These are phyloP conservation scores for Caranx melampygus DNA, from an alignment of 2,113 vertebrate species.

Conservation along the genomic window DNA sequence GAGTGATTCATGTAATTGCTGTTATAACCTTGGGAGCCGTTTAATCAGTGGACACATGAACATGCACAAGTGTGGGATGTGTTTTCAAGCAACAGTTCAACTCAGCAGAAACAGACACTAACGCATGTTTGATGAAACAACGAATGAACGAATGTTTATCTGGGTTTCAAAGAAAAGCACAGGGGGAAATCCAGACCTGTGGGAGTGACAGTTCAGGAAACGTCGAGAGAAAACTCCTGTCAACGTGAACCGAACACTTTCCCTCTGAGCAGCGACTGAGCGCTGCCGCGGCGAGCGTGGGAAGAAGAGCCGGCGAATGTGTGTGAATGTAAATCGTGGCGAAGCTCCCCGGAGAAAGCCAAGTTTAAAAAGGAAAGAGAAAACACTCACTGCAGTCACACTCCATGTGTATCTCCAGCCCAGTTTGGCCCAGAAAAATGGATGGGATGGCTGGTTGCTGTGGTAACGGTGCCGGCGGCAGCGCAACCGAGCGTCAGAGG, in stretches of 20 bases:
- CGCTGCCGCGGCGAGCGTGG: too few species aligned
- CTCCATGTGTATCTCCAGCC: background rate
- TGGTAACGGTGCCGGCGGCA: background rate
- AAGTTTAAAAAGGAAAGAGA: background rate
- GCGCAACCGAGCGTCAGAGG: background rate
- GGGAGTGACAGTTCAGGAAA: background rate
- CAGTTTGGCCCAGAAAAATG: slow-evolving; percentile 13
- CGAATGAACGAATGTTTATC: too few species aligned
- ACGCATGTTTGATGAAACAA: background rate
- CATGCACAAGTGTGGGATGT: background rate
- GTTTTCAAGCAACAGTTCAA: background rate
- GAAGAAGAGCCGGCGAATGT: too few species aligned
- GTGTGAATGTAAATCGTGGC: background rate
- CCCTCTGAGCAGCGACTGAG: too few species aligned
- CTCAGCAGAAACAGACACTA: background rate
- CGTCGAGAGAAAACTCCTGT: background rate
- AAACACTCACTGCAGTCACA: background rate
- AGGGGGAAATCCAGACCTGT: background rate
- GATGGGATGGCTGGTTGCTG: slow-evolving; percentile 9
- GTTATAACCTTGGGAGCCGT: background rate
- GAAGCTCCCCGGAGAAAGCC: background rate
- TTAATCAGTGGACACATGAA: background rate
- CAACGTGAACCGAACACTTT: too few species aligned
- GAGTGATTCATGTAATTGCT: background rate
- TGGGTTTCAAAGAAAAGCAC: too few species aligned